Evolutionary conservation across 2,888 invertebrate species (phyloP).

Genomic region (Apeira syringaria): DNA sequence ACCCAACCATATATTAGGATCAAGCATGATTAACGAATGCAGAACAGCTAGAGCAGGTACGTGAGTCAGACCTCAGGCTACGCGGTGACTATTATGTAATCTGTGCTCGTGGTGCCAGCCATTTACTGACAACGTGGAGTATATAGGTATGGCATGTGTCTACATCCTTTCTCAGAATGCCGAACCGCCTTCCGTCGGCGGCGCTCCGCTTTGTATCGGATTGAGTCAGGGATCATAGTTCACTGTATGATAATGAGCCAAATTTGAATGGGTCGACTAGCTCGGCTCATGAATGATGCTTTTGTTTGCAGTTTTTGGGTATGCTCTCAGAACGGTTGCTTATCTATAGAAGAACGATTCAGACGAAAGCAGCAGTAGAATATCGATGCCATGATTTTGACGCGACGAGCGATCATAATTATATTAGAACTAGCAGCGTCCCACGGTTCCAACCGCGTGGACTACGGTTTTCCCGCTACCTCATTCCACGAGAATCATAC

Average conservation of each 20-base stretch:
- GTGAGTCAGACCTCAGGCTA: conserved; percentile 10
- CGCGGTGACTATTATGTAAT: not conserved
- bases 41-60: conserved; percentile 13
- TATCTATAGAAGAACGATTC: no score
- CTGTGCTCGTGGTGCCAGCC: conserved; percentile 3
- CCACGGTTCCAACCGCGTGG: no score
- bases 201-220: conserved; percentile 18
- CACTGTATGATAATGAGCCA: conserved; percentile 9
- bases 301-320: no score
- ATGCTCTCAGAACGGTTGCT: no score
- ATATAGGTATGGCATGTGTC: no score
- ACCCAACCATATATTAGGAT: no score
- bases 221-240: conserved; percentile 40
- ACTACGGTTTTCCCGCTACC: no score
- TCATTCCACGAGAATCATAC: no score
- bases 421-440: no score
- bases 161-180: conserved; percentile 43
- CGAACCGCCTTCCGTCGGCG: conserved; percentile 20
- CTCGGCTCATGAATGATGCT: not conserved
- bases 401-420: no score
- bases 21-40: conserved; percentile 33
- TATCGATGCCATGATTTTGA: no score
- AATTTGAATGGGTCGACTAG: conserved; percentile 3
- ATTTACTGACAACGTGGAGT: conserved; percentile 21
- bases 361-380: no score